Evolutionary conservation across 1,140 invertebrate genomes (phyloP), one percentile per base, ranked within the genome.

Genomic region (Bradynema listronoti): DNA sequence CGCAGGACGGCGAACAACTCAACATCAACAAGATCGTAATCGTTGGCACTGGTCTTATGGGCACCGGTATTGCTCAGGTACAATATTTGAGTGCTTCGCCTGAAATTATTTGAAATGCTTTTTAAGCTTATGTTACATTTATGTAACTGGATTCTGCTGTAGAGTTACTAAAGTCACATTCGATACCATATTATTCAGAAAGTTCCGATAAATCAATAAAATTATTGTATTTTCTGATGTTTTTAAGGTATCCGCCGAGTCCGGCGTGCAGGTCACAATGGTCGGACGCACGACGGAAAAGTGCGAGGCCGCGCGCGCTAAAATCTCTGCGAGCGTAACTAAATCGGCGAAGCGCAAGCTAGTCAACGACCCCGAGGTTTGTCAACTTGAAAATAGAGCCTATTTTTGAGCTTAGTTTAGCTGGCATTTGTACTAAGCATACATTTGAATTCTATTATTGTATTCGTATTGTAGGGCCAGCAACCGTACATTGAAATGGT

Each of bases 21-120:
- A 16, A 62, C 16, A 63, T 67, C 30, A 30, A 73, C 27, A 69
- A 70, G 4, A 46, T 74, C 11, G 73, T 74, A 9, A 63, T 74
- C 33, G 36, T 74, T 34, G 72, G 72, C 6, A 68, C 70, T 34
- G 72, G 72, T 25, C 43, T 74, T 29, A 74, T 74, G 72, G 72
- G 72, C 41, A 67, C 58, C 33, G 72, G 72, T 11, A 74, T 74
- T 58, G 71, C 68, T n/a, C 70, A 73, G 39, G 70, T 72, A 43
- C 19, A 30, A 22, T 22, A 30, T 50, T 3, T 24, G 4, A 43
- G 27, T 43, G 19, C 11, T 19, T 39, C 61, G 46, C n/a, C 24
- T 2, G 1, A 56, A 19, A 49, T 49, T n/a, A n/a, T 1, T 49
- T 1, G 14, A 24, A 25, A n/a, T 1, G 1, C 29, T 49, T 49